Evolutionary conservation across 2,113 vertebrate species (phyloP).

Genomic region (Tachuris rubrigastra): DNA sequence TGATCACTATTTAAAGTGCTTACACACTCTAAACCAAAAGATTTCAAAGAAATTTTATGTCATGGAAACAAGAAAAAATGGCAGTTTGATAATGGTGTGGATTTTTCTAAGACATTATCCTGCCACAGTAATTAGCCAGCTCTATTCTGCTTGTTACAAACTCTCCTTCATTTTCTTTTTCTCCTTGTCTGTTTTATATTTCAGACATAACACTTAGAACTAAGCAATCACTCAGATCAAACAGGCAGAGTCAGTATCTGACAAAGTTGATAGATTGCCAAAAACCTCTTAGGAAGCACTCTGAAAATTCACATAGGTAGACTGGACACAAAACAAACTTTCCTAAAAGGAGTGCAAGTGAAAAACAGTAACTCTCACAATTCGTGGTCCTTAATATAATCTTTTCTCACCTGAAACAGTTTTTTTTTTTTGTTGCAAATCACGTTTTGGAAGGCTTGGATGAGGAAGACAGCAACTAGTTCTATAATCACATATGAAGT

Average conservation of each 20-base stretch:
- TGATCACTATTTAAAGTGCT: conserved; percentile 32
- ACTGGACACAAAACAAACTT: not conserved
- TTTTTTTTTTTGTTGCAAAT: not conserved
- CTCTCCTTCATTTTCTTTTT: not conserved
- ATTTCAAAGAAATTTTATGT: conserved; percentile 9
- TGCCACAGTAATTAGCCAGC: not conserved
- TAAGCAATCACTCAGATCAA: not conserved
- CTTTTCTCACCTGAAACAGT: not conserved
- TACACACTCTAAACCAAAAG: not conserved
- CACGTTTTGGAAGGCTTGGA: not conserved
- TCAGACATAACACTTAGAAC: not conserved
- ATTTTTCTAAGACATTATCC: not conserved
- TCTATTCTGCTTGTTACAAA: not conserved
- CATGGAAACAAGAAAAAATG: not conserved
- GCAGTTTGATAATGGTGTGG: not conserved
- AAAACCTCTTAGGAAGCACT: not conserved
- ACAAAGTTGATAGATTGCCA: not conserved
- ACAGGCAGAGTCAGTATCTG: not conserved
- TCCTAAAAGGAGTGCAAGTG: not conserved
- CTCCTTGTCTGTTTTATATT: not conserved
- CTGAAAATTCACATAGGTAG: not conserved
- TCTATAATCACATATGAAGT: not conserved
- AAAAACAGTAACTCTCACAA: not conserved
- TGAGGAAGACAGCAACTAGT: not conserved
- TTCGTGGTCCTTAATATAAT: not conserved